Evolutionary conservation across 1,140 invertebrate species (phyloP).

Genomic region (Hylaeus anthracinus): DNA sequence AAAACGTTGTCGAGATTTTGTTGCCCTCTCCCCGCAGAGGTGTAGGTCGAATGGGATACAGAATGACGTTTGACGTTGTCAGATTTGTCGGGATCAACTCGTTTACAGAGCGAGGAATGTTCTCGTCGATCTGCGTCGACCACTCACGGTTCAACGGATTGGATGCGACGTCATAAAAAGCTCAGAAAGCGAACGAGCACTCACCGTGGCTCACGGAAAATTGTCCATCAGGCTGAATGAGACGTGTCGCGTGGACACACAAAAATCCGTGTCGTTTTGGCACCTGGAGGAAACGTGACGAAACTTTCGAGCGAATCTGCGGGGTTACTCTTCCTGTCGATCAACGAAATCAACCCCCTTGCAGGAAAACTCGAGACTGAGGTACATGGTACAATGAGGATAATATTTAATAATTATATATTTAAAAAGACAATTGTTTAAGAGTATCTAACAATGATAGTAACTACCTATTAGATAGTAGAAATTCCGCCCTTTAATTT

Average conservation of each 20-base stretch:
- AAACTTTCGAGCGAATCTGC: constrained; percentile 22
- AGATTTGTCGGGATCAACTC: constrained; percentile 46
- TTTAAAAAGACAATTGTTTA: no score
- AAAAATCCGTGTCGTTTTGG: constrained; percentile 41
- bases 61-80: not conserved
- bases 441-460: no score
- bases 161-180: constrained; percentile 65
- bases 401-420: no score
- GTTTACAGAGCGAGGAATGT: constrained; percentile 31
- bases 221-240: constrained; percentile 56
- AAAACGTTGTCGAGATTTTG: not conserved
- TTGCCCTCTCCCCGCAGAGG: not conserved
- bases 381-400: no score
- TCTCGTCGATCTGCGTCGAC: constrained; percentile 24
- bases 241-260: constrained; percentile 30
- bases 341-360: constrained; percentile 2
- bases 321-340: not conserved
- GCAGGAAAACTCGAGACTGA: no score
- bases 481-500: no score
- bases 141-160: constrained; percentile 52
- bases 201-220: constrained; percentile 45
- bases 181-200: constrained; percentile 48
- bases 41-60: not conserved
- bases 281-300: constrained; percentile 39
- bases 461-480: no score